These are phyloP conservation scores for Zophobas atratus DNA, from an alignment of 1,140 invertebrate genomes.

Conservation along the genomic window DNA sequence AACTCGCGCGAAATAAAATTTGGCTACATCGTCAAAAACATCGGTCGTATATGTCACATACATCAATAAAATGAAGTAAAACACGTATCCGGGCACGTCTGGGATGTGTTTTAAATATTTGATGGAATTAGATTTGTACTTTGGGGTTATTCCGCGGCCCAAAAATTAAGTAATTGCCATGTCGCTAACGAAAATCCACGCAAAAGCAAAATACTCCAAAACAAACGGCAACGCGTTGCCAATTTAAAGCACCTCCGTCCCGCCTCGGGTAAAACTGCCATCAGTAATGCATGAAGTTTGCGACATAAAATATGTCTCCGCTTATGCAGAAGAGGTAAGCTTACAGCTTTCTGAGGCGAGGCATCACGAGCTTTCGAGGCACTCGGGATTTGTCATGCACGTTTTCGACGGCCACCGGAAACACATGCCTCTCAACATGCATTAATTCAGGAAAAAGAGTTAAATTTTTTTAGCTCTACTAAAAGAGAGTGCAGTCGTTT, in stretches of 20 bases:
- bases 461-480: too few species aligned
- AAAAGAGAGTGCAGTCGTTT: too few species aligned
- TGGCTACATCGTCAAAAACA: conserved; percentile 49
- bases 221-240: conserved; percentile 53
- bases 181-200: conserved; percentile 52
- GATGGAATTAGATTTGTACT: conserved; percentile 51
- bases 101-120: conserved; percentile 47
- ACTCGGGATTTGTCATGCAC: conserved; percentile 60
- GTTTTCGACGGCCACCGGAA: conserved; percentile 47
- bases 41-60: conserved; percentile 54
- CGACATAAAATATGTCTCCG: conserved; percentile 63
- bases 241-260: conserved; percentile 58
- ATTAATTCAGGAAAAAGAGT: conserved; percentile 28
- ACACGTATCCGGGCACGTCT: conserved; percentile 18
- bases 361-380: conserved; percentile 48
- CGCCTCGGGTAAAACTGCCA: conserved; percentile 54
- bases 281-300: conserved; percentile 60
- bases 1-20: conserved; percentile 49
- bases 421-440: conserved; percentile 34
- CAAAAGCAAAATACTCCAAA: conserved; percentile 56
- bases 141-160: conserved; percentile 21
- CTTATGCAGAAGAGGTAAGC: conserved; percentile 57
- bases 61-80: conserved; percentile 47
- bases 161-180: conserved; percentile 56
- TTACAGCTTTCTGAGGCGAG: conserved; percentile 41